Evolutionary conservation across 2,797 vertebrate species (phyloP), one percentile per base, ranked within the genome.

Genomic region (Catamblyrhynchus diadema): DNA sequence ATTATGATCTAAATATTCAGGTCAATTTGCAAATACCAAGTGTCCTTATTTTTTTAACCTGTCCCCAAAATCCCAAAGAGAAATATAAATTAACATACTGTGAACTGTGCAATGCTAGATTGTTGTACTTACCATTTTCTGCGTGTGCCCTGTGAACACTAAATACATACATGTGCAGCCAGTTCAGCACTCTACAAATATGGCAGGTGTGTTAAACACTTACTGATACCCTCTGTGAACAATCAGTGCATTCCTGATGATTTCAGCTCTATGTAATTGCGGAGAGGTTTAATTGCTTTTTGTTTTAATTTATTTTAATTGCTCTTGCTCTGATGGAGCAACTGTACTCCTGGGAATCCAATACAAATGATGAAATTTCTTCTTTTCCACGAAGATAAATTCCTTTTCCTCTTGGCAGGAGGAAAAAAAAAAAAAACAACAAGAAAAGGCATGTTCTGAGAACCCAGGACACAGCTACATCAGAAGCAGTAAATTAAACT

Each of bases 281-380:
- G 72, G 16, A 77, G 51, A 79, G 12, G 54, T 88, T 65, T 81
- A 90, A 81, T 42, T 65, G 69, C 14, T 67, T 85, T 95, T 91
- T 90, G 24, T 79, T 95, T 90, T 56, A 83, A 78, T 90, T 90
- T 84, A 25, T 45, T 86, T 81, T 81, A 93, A 81, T 86, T 90
- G 50, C n/a, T 69, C 35, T 54, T 87, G 56, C 14, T 75, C 39
- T 72, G 39, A 61, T 69, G 35, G 27, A 88, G 20, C 10, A 65
- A n/a, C 37, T 42, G 12, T 66, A 60, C 39, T 42, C 62, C 44
- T 56, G 33, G 60, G 74, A 90, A 81, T 88, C 37, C 45, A 73
- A 2, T 42, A 24, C 12, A 81, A 57, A 78, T 90, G 33, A 47
- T 11, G 30, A 50, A 67, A 86, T 91, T 74, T 53, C 33, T 90